Evolutionary conservation across 2,888 invertebrate genomes (phyloP).

Genomic region (Ectropis crepuscularia): DNA sequence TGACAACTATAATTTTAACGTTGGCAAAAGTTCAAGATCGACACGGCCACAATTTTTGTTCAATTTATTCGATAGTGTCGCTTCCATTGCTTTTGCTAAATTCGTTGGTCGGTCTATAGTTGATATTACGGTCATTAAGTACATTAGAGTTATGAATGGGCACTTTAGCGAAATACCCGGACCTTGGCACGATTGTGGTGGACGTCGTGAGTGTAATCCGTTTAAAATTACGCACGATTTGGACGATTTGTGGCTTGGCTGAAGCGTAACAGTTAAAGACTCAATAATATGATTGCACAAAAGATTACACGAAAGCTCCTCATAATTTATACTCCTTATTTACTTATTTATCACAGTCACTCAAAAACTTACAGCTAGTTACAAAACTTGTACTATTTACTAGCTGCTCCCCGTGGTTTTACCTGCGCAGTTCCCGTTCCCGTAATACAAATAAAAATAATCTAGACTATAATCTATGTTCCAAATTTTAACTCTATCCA

Average conservation of each 20-base stretch:
- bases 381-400: too few species aligned
- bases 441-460: too few species aligned
- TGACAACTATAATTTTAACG: not conserved
- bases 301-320: too few species aligned
- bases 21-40: not conserved
- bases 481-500: too few species aligned
- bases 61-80: not conserved
- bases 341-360: too few species aligned
- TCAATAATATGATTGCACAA: too few species aligned
- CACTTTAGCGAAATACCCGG: conserved; percentile 40
- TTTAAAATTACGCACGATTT: conserved; percentile 29
- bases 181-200: conserved; percentile 43
- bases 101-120: not conserved
- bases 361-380: too few species aligned
- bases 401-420: too few species aligned
- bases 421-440: too few species aligned
- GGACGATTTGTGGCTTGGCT: conserved; percentile 2
- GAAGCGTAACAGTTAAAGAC: not conserved
- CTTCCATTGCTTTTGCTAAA: not conserved
- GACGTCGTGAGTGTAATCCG: conserved; percentile 38
- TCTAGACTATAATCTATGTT: too few species aligned
- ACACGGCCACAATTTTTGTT: not conserved
- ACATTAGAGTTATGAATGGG: conserved; percentile 38
- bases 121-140: conserved; percentile 16
- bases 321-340: too few species aligned